phyloP scores from a whole-genome alignment of 2,888 invertebrate species.

The Mimumesa dahlbomi region DNA sequence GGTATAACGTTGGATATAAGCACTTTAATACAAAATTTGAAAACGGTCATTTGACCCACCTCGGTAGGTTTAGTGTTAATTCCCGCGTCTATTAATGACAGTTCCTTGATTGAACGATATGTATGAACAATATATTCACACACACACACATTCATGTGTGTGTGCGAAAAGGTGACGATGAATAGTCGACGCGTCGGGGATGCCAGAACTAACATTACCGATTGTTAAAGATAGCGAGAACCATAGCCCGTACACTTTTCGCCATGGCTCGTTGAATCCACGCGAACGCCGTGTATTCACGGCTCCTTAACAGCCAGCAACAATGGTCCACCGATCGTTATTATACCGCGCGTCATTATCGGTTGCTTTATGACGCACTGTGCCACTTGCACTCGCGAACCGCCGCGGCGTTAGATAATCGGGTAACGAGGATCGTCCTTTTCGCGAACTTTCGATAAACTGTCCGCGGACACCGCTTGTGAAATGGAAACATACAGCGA shows the following conservation, averaged over 20 bases:
- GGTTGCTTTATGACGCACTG: conserved; percentile 37
- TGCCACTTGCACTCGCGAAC: conserved; percentile 27
- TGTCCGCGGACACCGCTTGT: too few relatives aligned
- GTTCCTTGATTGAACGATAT: background rate
- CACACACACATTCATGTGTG: background rate
- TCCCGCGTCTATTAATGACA: too few relatives aligned
- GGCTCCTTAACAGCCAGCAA: conserved; percentile 67
- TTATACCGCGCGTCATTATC: conserved; percentile 62
- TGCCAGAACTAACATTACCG: conserved; percentile 40
- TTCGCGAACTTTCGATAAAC: too few relatives aligned
- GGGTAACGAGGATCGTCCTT: background rate
- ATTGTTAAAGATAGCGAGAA: conserved; percentile 52
- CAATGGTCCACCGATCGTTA: conserved; percentile 62
- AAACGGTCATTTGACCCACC: too few relatives aligned
- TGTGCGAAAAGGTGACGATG: conserved; percentile 20
- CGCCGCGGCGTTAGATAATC: background rate
- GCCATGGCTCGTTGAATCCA: conserved; percentile 73
- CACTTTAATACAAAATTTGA: too few relatives aligned
- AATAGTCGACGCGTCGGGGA: conserved; percentile 41
- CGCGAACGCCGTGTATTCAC: conserved; percentile 70
- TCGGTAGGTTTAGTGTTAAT: too few relatives aligned
- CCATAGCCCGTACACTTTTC: conserved; percentile 60
- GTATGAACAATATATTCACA: background rate
- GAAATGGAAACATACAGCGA: too few relatives aligned
- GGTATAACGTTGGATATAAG: too few relatives aligned